Evolutionary conservation across 92 coral and sea anemone species (phyloP).

Genomic region (Phymanthus crucifer): DNA sequence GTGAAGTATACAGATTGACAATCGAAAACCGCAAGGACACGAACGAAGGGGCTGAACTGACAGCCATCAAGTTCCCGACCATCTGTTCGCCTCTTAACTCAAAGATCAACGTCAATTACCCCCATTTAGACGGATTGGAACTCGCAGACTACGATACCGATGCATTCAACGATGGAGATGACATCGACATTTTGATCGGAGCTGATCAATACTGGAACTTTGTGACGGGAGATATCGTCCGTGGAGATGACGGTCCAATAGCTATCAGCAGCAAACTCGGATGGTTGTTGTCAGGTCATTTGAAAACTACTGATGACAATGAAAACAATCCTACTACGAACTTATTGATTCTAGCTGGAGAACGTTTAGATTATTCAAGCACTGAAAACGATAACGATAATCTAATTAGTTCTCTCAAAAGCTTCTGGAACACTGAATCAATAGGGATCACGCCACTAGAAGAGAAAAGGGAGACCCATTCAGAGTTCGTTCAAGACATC

Average conservation of each 20-base stretch:
- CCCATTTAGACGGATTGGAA: conserved; percentile 48
- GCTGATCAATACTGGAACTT: conserved; percentile 55
- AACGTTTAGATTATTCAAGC: conserved; percentile 19
- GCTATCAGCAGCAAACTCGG: conserved; percentile 54
- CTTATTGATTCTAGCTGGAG: conserved; percentile 38
- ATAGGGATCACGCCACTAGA: conserved; percentile 17
- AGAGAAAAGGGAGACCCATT: conserved; percentile 10
- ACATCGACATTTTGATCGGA: conserved; percentile 52
- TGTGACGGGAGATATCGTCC: conserved; percentile 37
- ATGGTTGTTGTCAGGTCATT: conserved; percentile 23
- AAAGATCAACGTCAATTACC: conserved; percentile 37
- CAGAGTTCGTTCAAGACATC: conserved; percentile 33
- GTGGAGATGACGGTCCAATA: conserved; percentile 36
- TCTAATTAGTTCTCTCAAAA: conserved; percentile 27
- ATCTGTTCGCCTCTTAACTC: conserved; percentile 39
- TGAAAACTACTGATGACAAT: neutral
- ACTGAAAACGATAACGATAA: conserved; percentile 18
- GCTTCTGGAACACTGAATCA: conserved; percentile 36
- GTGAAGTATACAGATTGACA: conserved; percentile 5
- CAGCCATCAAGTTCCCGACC: conserved; percentile 40
- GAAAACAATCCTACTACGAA: neutral
- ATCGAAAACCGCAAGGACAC: conserved; percentile 12
- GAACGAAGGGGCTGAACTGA: conserved; percentile 26
- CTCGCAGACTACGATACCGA: conserved; percentile 54
- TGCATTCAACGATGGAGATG: neutral